Base-by-base conservation (phyloP, 2,888 invertebrate species). In the Ormyrus pomaceus region DNA sequence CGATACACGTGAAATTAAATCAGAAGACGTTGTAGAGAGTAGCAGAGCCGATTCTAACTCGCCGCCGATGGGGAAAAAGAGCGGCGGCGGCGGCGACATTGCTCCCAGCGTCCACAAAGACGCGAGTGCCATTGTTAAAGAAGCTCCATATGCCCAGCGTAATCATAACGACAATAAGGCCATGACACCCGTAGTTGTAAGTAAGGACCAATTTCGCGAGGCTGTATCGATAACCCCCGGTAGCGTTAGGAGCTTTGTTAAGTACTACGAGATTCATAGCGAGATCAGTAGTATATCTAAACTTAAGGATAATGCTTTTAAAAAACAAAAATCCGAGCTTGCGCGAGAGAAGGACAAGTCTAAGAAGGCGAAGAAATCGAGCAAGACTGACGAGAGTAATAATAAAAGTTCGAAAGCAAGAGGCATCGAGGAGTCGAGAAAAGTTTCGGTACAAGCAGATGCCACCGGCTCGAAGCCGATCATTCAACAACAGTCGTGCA, bases 131-230 rank as follows among this genome's bases (percentile, higher is more conserved):
- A 89, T 90, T 89, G 87, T 68, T 87, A 87, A 85, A 76, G 83
- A 84, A 80, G 83, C 82, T 77, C 77, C 82, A 79, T 71, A 84
- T 82, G 72, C 58, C 83, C 86, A 83, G 84, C 83, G 84, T 87
- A 88, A 88, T 84, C 85, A 87, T 87, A 87, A 87, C 86, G 89
- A 90, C 88, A 90, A 90, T 89, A 89, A 89, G 85, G 86, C 88
- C 86, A 87, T 83, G 84, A 85, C 85, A 87, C 86, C 89, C 86
- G 86, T 89, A 89, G 88, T 82, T 84, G 79, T 89, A 90, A 89
- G 87, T 86, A 85, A 85, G 83, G 88, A 89, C 87, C 89, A 89
- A 89, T 85, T 85, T 83, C 83, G 85, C 79, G 86, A 88, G 82
- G 83, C 84, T 82, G 85, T 86, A 83, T 85, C 85, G 61, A 88